Conservation (phyloP, 2,113 vertebrate genomes). For the Phylloscopus trochilus region DNA sequence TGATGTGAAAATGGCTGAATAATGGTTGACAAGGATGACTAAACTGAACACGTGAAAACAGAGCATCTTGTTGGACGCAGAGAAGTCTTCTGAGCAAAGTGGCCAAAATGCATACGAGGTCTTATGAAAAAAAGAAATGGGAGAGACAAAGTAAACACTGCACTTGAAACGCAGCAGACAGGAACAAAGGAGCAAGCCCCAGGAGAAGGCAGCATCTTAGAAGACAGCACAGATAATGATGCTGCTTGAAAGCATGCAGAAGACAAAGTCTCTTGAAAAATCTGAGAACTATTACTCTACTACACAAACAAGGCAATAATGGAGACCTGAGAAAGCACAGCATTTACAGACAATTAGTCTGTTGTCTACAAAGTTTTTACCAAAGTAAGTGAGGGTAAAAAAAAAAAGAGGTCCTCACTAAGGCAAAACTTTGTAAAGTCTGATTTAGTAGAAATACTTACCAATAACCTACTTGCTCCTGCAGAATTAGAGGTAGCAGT, state of each 20-base stretch:
- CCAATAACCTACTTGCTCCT: constrained; percentile 75
- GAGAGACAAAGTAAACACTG: constrained; percentile 50
- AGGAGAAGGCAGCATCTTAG: constrained; percentile 55
- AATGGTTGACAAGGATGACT: constrained; percentile 18
- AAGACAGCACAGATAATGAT: constrained; percentile 55
- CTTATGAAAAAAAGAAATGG: neutral
- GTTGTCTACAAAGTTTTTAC: constrained; percentile 75
- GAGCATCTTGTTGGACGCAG: neutral
- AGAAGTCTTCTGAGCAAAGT: constrained; percentile 41
- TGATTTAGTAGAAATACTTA: constrained; percentile 72
- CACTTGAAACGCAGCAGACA: constrained; percentile 30
- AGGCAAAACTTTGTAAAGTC: constrained; percentile 76
- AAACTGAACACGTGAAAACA: neutral
- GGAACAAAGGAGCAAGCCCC: constrained; percentile 44
- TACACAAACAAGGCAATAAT: constrained; percentile 64
- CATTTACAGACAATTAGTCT: constrained; percentile 46
- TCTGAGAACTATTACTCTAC: constrained; percentile 38
- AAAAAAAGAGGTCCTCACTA: constrained; percentile 45
- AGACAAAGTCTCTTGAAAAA: constrained; percentile 13
- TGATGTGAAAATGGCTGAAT: constrained; percentile 6
- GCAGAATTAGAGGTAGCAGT: constrained; percentile 75
- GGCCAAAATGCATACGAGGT: constrained; percentile 13
- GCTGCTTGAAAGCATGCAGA: constrained; percentile 71
- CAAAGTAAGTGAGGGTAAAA: constrained; percentile 41
- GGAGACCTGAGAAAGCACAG: constrained; percentile 67